Percentiles rank a stretch among this genome's conserved stretches.
phyloP scores from a whole-genome alignment of 92 coral and sea anemone genomes.

The Diadumene lineata region DNA sequence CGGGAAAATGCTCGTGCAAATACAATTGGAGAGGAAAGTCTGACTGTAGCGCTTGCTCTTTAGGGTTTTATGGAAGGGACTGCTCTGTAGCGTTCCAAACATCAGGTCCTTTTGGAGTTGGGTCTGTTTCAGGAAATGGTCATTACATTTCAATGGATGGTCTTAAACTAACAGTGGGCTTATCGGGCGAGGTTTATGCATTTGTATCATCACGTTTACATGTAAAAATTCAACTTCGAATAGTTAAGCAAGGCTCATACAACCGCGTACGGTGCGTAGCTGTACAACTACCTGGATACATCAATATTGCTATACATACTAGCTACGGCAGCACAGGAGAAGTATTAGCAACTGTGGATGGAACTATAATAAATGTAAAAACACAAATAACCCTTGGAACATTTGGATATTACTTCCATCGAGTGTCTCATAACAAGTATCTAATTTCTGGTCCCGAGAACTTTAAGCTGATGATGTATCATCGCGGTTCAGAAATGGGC shows the following conservation, averaged over 20 bases:
- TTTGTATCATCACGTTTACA: slow-evolving; percentile 41
- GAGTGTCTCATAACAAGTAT: slow-evolving; percentile 38
- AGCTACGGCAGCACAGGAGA: slow-evolving; percentile 26
- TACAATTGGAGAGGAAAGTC: slow-evolving; percentile 52
- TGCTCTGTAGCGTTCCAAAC: slow-evolving; percentile 50
- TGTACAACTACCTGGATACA: slow-evolving; percentile 17
- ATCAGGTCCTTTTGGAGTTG: slow-evolving; percentile 25
- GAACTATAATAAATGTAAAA: slow-evolving; percentile 30
- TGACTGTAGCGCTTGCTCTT: slow-evolving; percentile 43
- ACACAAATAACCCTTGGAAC: slow-evolving; percentile 20
- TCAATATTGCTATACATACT: slow-evolving; percentile 46
- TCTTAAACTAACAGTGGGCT: slow-evolving; percentile 37
- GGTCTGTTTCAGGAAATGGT: slow-evolving; percentile 54
- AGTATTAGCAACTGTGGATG: slow-evolving; percentile 33
- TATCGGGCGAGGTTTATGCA: slow-evolving; percentile 58
- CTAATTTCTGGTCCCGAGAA: slow-evolving; percentile 53
- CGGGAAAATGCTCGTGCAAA: slow-evolving; percentile 57
- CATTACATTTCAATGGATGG: slow-evolving; percentile 52
- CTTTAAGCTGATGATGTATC: slow-evolving; percentile 42
- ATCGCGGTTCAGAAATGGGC: slow-evolving; percentile 46
- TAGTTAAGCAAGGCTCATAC: slow-evolving; percentile 49
- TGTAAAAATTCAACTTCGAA: slow-evolving; percentile 51
- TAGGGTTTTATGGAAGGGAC: slow-evolving; percentile 58
- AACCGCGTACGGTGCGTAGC: slow-evolving; percentile 47
- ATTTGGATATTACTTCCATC: slow-evolving; percentile 41